Conservation (phyloP, 2,888 invertebrate genomes). For the Synergus gifuensis region DNA sequence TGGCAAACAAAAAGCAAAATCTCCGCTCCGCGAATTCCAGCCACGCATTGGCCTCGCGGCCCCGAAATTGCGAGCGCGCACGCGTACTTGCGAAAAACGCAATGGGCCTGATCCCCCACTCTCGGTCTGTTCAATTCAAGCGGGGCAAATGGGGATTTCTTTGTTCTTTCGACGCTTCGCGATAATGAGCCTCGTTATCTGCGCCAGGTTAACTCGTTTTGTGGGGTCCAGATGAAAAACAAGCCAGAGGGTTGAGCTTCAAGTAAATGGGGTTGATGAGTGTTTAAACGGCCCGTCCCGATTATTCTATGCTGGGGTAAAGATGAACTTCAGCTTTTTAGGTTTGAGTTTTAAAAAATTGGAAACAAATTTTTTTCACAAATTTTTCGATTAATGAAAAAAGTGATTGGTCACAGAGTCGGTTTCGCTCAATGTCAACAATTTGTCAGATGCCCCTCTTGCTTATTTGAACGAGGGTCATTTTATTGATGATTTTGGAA, state of each 20-base stretch:
- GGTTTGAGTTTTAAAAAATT: background rate
- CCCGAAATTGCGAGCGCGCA: constrained; percentile 14
- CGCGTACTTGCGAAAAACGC: background rate
- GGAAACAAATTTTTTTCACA: background rate
- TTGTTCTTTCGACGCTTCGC: constrained; percentile 20
- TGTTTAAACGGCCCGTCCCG: background rate
- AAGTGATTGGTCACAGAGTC: background rate
- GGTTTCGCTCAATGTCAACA: background rate
- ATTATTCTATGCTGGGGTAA: background rate
- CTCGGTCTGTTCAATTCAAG: background rate
- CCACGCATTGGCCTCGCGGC: constrained; percentile 62
- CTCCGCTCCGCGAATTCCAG: constrained; percentile 67
- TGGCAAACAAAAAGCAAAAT: constrained; percentile 70
- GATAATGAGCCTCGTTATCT: constrained; percentile 14
- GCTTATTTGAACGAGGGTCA: background rate
- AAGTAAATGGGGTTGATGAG: background rate
- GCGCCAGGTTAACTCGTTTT: background rate
- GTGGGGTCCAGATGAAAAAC: background rate
- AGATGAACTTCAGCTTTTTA: background rate
- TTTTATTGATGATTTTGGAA: constrained; percentile 7
- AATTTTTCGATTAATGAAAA: background rate
- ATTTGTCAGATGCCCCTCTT: background rate
- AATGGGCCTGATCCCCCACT: background rate
- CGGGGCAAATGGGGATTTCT: constrained; percentile 21
- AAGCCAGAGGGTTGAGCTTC: background rate